phyloP scores from a whole-genome alignment of 2,113 vertebrate genomes.

The Odontophorus gujanensis region DNA sequence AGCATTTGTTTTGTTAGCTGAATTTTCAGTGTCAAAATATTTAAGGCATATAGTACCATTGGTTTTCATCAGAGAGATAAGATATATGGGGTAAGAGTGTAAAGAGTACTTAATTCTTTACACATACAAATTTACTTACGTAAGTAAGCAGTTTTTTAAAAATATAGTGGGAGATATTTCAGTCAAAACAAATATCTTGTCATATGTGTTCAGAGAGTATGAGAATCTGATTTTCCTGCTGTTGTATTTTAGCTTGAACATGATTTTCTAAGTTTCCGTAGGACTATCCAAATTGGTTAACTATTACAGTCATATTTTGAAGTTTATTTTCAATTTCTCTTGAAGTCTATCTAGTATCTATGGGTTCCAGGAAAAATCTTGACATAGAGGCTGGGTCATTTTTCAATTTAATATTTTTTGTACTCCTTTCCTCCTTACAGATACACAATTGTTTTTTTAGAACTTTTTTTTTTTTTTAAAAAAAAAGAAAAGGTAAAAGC shows the following conservation, averaged over 20 bases:
- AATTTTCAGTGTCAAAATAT: conserved; percentile 60
- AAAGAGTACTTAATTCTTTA: background rate
- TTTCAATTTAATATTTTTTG: conserved; percentile 2
- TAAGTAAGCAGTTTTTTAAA: background rate
- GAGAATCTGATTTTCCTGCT: conserved; percentile 27
- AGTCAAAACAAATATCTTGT: conserved; percentile 37
- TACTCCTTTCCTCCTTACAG: background rate
- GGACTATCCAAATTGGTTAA: conserved; percentile 12
- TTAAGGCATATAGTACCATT: conserved; percentile 27
- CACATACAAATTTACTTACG: background rate
- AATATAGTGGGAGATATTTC: background rate
- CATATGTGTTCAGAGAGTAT: conserved; percentile 5
- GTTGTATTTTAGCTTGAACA: conserved; percentile 26
- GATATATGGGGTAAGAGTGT: background rate
- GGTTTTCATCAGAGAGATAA: conserved; percentile 27
- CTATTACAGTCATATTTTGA: background rate
- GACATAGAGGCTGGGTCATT: background rate
- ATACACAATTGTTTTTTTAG: background rate
- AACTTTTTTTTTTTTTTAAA: too few species aligned
- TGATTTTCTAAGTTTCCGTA: conserved; percentile 46
- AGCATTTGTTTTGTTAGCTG: conserved; percentile 60
- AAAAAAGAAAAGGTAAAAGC: background rate
- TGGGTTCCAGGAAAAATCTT: conserved; percentile 50
- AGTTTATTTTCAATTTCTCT: conserved; percentile 38
- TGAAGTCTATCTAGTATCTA: conserved; percentile 34